Evolutionary conservation across 2,797 vertebrate species (phyloP), one percentile per base, ranked within the genome.

Genomic region (Poeciliopsis turneri): DNA sequence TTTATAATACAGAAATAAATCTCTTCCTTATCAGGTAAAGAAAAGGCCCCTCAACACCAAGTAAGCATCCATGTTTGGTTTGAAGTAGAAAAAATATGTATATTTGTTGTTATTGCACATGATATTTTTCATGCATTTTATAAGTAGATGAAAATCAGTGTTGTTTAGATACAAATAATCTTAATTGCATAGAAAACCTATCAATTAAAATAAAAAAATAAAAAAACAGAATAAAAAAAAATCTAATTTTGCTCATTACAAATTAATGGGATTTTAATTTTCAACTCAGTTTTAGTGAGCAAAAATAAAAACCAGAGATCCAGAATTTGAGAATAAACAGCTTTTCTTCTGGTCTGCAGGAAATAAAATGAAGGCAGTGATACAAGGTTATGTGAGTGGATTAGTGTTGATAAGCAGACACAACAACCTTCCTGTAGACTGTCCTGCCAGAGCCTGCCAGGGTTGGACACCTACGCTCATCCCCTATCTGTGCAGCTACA

Each of bases 361-460:
- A 51, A 74, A 82, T 78, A 28, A 88, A 83, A 85, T 80, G 83
- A 77, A 82, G 15, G 57, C 82, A 78, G 81, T 70, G 84, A 90
- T 90, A 79, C 8, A 59, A 78, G 82, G 74, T 88, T 66, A 74
- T 72, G 87, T 89, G 88, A 92, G 84, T 89, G 85, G 90, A 92
- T 94, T 92, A 93, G 69, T 86, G 86, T 79, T 72, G 82, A 92
- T 80, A 84, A 85, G 79, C 72, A 85, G 82, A 83, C 78, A 80
- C 51, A 80, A 80, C 83, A 82, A 78, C 81, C 86, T 87, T 75
- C 80, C 76, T 77, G 78, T 75, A 43, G 74, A 57, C 64, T 78
- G 73, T 70, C 18, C n/a, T 79, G 79, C 75, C 78, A 78, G 76
- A 28, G 79, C 78, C 87, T 77, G 84, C 82, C 81, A 53, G 57